Conservation (phyloP, 2,888 invertebrate species). For the Thecocarcelia acutangulata region DNA sequence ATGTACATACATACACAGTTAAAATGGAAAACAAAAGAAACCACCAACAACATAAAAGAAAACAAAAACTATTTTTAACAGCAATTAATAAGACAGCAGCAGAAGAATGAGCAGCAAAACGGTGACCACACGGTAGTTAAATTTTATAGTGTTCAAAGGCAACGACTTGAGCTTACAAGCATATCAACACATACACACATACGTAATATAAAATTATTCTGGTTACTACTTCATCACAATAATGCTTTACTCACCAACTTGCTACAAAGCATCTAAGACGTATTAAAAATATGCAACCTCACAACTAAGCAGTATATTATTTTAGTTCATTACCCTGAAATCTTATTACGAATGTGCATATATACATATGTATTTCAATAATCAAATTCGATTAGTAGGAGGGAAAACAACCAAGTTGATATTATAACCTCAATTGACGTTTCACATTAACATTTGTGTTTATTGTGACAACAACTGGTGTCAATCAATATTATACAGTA, state of each 20-base stretch:
- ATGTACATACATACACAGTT: background rate
- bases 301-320: background rate
- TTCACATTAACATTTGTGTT: slow-evolving; percentile 22
- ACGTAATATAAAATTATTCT: background rate
- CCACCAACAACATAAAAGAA: background rate
- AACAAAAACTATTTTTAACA: background rate
- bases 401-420: background rate
- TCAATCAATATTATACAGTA: background rate
- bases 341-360: background rate
- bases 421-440: slow-evolving; percentile 43
- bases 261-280: no score
- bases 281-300: background rate
- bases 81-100: no score
- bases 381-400: no score
- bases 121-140: slow-evolving; percentile 40
- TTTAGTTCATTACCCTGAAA: background rate
- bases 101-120: background rate
- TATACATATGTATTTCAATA: background rate
- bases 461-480: slow-evolving; percentile 11
- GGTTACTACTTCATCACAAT: background rate
- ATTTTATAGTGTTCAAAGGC: slow-evolving; percentile 7
- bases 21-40: background rate
- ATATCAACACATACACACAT: slow-evolving; percentile 17
- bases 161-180: background rate
- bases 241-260: no score